phyloP scores from a whole-genome alignment of 2,888 invertebrate species.

The Agonum fuliginosum region DNA sequence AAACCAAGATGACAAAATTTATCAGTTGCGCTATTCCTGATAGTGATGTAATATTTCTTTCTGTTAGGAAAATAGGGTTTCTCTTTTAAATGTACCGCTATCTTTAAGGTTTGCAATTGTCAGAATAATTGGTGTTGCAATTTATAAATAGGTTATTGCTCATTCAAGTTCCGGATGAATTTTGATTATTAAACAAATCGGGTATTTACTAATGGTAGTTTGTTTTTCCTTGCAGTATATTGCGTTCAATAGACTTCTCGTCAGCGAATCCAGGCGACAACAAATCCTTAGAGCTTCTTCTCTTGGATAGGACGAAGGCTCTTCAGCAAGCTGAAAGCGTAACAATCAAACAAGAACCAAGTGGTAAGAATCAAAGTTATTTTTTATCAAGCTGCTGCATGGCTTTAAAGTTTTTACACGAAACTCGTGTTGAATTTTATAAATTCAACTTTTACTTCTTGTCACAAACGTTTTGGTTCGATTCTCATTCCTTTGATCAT shows the following conservation, averaged over 20 bases:
- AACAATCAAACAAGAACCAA: slow-evolving; percentile 73
- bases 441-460: slow-evolving; percentile 35
- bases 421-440: slow-evolving; percentile 50
- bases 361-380: slow-evolving; percentile 68
- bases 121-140: not conserved
- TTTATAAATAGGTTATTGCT: not conserved
- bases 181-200: too few species aligned
- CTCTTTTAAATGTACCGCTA: not conserved
- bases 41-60: slow-evolving; percentile 1
- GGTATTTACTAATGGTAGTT: too few species aligned
- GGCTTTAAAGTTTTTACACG: slow-evolving; percentile 56
- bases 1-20: not conserved
- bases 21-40: not conserved
- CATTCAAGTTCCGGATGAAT: too few species aligned
- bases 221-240: slow-evolving; percentile 76
- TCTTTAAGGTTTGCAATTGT: not conserved
- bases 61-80: not conserved
- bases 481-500: not conserved
- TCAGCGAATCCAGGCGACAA: slow-evolving; percentile 73
- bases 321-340: slow-evolving; percentile 78
- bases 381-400: slow-evolving; percentile 50
- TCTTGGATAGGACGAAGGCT: slow-evolving; percentile 86
- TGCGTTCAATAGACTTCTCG: slow-evolving; percentile 86
- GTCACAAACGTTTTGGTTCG: slow-evolving; percentile 28
- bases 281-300: slow-evolving; percentile 83